These are phyloP conservation scores for Drosophila bifasciata DNA, from an alignment of 1,140 invertebrate species.

Conservation along the genomic window DNA sequence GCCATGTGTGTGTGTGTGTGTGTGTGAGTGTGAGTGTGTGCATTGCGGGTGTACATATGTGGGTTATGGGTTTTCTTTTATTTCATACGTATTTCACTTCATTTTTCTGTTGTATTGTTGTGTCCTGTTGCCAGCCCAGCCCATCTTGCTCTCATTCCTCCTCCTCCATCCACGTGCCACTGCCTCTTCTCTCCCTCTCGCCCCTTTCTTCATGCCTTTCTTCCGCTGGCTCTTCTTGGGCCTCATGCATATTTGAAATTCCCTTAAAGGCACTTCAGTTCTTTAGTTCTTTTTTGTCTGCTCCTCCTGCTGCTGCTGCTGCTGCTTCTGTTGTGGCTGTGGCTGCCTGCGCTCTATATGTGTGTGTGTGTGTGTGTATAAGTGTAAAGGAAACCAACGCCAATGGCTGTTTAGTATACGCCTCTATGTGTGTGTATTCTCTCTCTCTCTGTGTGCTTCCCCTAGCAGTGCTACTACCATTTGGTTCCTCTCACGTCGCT, in stretches of 20 bases:
- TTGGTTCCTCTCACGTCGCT: not conserved
- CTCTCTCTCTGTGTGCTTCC: conserved; percentile 2
- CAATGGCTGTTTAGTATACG: conserved; percentile 52
- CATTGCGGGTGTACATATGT: conserved; percentile 14
- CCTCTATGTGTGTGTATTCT: not conserved
- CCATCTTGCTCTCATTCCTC: conserved; percentile 4
- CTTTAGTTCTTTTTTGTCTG: conserved; percentile 52
- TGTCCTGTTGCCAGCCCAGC: conserved; percentile 31
- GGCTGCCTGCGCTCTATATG: conserved; percentile 33
- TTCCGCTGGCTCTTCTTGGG: conserved; percentile 49
- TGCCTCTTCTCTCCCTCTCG: not conserved
- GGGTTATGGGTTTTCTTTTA: conserved; percentile 61
- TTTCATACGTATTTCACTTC: conserved; percentile 76
- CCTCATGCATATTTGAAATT: conserved; percentile 81
- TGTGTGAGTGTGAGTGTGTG: not conserved
- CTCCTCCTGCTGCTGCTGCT: conserved; percentile 32
- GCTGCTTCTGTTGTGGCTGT: conserved; percentile 32
- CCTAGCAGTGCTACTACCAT: too few relatives aligned
- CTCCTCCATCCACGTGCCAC: not conserved
- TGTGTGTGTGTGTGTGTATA: conserved; percentile 1
- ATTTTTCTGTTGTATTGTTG: conserved; percentile 62
- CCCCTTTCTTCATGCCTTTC: not conserved
- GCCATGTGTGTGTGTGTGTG: not conserved
- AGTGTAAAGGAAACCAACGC: conserved; percentile 27
- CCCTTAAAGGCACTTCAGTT: conserved; percentile 81